These are phyloP conservation scores for Myotis findleyi DNA, from an alignment of 2,797 vertebrate species.

Conservation along the genomic window DNA sequence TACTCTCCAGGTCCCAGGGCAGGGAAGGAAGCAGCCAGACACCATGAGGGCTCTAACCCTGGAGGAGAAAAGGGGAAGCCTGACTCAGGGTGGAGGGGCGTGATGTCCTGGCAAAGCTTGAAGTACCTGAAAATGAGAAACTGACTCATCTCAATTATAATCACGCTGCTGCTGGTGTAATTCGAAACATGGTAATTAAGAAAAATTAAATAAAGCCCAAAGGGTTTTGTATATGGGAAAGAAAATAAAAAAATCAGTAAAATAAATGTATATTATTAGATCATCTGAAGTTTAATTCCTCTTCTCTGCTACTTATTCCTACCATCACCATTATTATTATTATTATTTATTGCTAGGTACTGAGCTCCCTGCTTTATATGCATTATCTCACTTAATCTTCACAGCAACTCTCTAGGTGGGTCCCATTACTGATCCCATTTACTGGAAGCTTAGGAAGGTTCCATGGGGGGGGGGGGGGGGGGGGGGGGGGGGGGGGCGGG, in stretches of 20 bases:
- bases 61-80: background rate
- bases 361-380: background rate
- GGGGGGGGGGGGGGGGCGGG: no score
- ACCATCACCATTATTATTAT: background rate
- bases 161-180: background rate
- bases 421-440: background rate
- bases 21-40: slow-evolving; percentile 15
- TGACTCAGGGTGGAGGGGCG: no score
- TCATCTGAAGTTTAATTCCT: slow-evolving; percentile 31
- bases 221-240: slow-evolving; percentile 35
- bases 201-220: slow-evolving; percentile 60
- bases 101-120: background rate
- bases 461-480: no score
- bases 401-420: background rate
- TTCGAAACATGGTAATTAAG: slow-evolving; percentile 62
- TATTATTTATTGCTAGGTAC: background rate
- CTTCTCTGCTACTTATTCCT: background rate
- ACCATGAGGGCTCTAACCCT: background rate
- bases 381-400: background rate
- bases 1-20: background rate
- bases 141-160: slow-evolving; percentile 56
- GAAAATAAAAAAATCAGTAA: slow-evolving; percentile 53
- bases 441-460: background rate
- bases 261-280: slow-evolving; percentile 19
- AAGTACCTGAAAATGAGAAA: slow-evolving; percentile 49